Evolutionary conservation across 2,888 invertebrate genomes (phyloP), one percentile per base, ranked within the genome.

Genomic region (Hypselothyrea guttata): DNA sequence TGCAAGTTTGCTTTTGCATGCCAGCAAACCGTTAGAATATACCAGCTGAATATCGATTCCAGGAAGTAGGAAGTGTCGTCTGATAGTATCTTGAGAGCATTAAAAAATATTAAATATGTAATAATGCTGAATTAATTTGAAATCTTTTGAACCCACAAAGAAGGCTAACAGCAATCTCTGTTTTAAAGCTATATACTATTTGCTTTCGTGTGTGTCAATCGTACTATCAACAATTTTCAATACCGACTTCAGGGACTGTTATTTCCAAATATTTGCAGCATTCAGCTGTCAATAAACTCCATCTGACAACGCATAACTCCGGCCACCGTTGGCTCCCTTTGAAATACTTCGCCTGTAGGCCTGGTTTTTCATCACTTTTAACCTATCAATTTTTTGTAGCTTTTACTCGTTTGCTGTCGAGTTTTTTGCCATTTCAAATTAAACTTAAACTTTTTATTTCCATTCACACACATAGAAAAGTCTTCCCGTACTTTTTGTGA

Each of bases 371-470:
- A 66, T 57, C 71, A 66, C 38, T 51, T 53, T 64, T 65, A 65
- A 64, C 58, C 66, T 65, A 64, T 18, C 53, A 45, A n/a, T 22
- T 37, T 47, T 51, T 53, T 44, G 45, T 15, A 48, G 15, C 52
- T 11, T 56, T 77, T 31, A 28, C 75, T 48, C 54, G 69, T 51
- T 52, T 41, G 31, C 45, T 57, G 54, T 71, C 62, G 67, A 65
- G 33, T 81, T 81, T 73, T 60, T 84, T 76, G 82, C 82, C 57
- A 77, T 77, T 84, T 84, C 75, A 77, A 77, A 77, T 77, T 77
- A 84, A 77, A 77, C 75, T 77, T 77, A 77, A 77, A 84, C 76
- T 77, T 77, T 84, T 84, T 77, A 75, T 84, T 84, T 84, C 75
- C 75, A 81, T 84, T 84, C 82, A 63, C 66, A 70, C 51, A 79